These are phyloP conservation scores for Hedychridium roseum DNA, from an alignment of 2,888 invertebrate species.

Conservation along the genomic window DNA sequence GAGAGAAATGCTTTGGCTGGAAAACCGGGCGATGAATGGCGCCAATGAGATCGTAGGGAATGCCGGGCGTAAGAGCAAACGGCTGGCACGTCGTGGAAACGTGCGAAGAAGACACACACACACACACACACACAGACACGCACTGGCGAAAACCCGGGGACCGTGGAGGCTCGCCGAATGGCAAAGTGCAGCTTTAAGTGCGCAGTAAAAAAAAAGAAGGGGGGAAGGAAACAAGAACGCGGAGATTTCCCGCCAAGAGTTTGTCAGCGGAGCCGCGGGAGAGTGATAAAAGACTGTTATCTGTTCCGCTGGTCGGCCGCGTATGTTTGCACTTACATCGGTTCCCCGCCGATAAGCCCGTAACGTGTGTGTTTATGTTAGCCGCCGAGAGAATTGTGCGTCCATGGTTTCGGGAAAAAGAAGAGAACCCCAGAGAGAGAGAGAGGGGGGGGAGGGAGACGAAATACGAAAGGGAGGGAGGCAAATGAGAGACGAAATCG, in stretches of 20 bases:
- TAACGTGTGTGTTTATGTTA: no score
- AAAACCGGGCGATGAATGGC: no score
- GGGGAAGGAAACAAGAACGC: no score
- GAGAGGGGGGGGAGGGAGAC: slow-evolving; percentile 7
- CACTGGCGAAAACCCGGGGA: no score
- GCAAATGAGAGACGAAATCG: no score
- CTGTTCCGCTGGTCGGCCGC: slow-evolving; percentile 25
- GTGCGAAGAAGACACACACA: no score
- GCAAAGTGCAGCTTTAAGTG: slow-evolving; percentile 18
- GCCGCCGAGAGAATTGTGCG: neutral
- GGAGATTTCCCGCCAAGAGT: slow-evolving; percentile 9
- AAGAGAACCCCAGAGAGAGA: neutral
- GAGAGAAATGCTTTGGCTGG: no score
- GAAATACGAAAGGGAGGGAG: no score
- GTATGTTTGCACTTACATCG: slow-evolving; percentile 29
- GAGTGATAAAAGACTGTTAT: slow-evolving; percentile 33
- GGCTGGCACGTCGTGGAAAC: no score
- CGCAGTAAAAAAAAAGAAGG: neutral
- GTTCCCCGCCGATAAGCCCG: slow-evolving; percentile 32
- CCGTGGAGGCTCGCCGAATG: neutral
- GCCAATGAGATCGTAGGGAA: no score
- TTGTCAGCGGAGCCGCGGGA: slow-evolving; percentile 18
- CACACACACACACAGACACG: no score
- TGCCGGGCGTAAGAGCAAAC: no score
- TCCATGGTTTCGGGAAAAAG: neutral